Evolutionary conservation across 1,140 invertebrate species (phyloP), one percentile per base, ranked within the genome.

Genomic region (Catajapyx aquilonaris): DNA sequence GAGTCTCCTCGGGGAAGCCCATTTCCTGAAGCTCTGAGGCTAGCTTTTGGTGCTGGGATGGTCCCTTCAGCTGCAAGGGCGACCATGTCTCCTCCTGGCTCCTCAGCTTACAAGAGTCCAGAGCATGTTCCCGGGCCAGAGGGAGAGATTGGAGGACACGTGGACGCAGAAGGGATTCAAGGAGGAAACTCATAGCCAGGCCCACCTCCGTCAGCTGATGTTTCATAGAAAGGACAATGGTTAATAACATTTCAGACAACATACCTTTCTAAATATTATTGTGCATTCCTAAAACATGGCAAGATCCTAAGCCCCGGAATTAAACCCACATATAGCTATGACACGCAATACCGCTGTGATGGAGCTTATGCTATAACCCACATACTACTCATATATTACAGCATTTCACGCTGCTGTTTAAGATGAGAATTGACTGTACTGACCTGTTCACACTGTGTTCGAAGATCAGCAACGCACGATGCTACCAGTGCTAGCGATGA

Each of bases 391-490:
- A 39, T 18, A 41, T 36, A 42, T 41, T 35, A 42, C 36, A 41
- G 35, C 28, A 37, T 31, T 20, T 32, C 41, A 46, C 47, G 5
- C 33, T 28, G 45, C 46, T 50, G 11, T 40, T 45, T 38, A n/a
- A 39, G 31, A 34, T 18, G 34, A 23, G 37, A 33, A 16, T 20
- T 10, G 9, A 9, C 10, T 30, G 41, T 47, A 38, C 20, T 39
- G 54, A 73, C 72, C 60, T 76, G 69, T 34, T 71, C 62, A 49
- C 81, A 85, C 34, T 85, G 76, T 45, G 66, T 64, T 42, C 79
- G 64, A 21, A 86, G 69, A 46, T 71, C 67, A 31, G 71, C 63
- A 30, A 95, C 76, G 61, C 87, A 90, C 52, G 91, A 83, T 10
- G 86, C 74, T 33, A 94, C 66, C 3, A 73, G 74, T 33, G 76